These are phyloP conservation scores for Nomada flava DNA, from an alignment of 2,888 invertebrate genomes.

Conservation along the genomic window DNA sequence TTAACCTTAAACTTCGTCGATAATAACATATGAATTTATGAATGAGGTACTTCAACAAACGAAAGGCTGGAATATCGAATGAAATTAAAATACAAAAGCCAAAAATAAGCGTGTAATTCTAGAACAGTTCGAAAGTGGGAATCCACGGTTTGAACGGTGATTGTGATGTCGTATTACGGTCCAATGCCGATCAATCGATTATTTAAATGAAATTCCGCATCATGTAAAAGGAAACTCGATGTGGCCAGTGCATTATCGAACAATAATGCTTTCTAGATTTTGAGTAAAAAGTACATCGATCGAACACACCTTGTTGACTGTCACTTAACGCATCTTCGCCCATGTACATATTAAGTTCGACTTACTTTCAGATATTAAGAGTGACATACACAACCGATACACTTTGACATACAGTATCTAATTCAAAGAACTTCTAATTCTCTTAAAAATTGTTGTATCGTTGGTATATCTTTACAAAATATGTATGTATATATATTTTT, in stretches of 20 bases:
- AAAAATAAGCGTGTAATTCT: constrained; percentile 26
- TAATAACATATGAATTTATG: neutral
- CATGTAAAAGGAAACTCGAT: neutral
- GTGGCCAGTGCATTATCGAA: neutral
- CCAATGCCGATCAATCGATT: constrained; percentile 24
- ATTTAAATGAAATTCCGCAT: neutral
- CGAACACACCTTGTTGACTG: constrained; percentile 57
- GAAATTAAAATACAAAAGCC: neutral
- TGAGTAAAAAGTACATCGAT: constrained; percentile 20
- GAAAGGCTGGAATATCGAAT: neutral
- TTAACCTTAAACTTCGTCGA: constrained; percentile 44
- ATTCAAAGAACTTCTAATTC: neutral
- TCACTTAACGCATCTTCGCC: constrained; percentile 47
- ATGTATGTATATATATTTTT: constrained; percentile 31
- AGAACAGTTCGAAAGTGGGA: constrained; percentile 1
- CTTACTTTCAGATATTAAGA: constrained; percentile 31
- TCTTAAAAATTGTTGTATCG: neutral
- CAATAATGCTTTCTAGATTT: neutral
- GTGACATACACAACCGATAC: constrained; percentile 6
- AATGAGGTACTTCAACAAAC: neutral
- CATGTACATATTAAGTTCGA: constrained; percentile 5
- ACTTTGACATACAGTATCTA: neutral
- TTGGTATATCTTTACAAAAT: constrained; percentile 18
- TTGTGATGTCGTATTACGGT: constrained; percentile 4
- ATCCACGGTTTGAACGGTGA: constrained; percentile 17